Base-by-base conservation (phyloP, 2,888 invertebrate genomes). In the Leptogaster cylindrica region DNA sequence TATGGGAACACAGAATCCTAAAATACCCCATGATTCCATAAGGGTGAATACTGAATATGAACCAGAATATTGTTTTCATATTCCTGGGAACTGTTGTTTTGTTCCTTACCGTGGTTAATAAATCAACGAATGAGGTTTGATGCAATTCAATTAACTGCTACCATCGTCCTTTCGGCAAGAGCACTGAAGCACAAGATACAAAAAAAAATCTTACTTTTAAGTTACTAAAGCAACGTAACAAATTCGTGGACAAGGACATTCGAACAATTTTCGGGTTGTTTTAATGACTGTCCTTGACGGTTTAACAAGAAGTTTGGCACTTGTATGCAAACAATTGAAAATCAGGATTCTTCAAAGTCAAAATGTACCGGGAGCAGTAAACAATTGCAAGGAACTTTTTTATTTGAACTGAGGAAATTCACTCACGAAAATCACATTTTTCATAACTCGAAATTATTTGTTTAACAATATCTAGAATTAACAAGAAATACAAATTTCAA, bases 221-320 rank as follows among this genome's bases (percentile, higher is more conserved):
- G 28, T 51, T 51, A 51, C 52, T n/a, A 28, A 25, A 25, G 25
- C 51, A 12, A 23, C 2, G 51, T 14, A 27, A 16, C 25, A 20
- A 31, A 36, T 36, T 55, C 23, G 2, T 23, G 3, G 23, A 33
- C 55, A 55, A 55, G 55, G 55, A 39, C 55, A 55, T 7, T 3
- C 23, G 23, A 20, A 55, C 31, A 55, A 20, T 12, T 36, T 55
- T 25, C 12, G 23, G 55, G 33, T 55, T n/a, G n/a, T 10, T n/a
- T 18, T 18, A 55, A 55, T 39, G 33, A 55, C 25, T 25, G 12
- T 14, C 55, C 55, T 55, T 55, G 55, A 55, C 55, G 39, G 12
- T 55, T 55, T 55, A 55, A 55, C 39, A 55, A 55, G 55, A 55
- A 55, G 39, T 20, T 39, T n/a, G 23, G 23, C 39, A 36, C 39